Evolutionary conservation across 1,140 invertebrate species (phyloP), one percentile per base, ranked within the genome.

Genomic region (Carcinoscorpius rotundicauda): DNA sequence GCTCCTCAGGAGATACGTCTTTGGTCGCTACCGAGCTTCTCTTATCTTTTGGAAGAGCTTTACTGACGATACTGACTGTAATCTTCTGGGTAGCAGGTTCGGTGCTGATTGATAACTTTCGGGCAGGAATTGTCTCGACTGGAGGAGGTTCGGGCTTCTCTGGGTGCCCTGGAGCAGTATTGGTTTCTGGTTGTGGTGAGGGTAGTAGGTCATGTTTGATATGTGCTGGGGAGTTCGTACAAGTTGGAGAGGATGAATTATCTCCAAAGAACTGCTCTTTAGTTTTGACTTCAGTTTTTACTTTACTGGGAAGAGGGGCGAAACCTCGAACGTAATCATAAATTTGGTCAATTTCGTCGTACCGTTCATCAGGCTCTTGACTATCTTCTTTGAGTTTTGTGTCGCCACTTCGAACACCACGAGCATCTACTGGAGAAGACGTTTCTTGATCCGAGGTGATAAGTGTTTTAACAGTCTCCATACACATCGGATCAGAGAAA

Each of bases 291-390:
- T 68, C 64, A 58, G 51, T 58, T 6, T 58, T 64, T 10, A 64
- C 50, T 52, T 68, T 67, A 4, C 52, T 56, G 3, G 91, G 90
- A 51, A 94, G 79, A 0, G 91, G 90, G 9, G 89, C 88, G 72
- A 94, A 89, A 0, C 93, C 93, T 59, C 93, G 81, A 0, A 97
- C 91, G 75, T 96, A 97, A 74, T 93, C 91, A 75, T 97, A 97
- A 66, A 97, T 93, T 77, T 95, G 91, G 80, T 97, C 93, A 69
- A 96, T 94, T 78, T 97, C 93, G 71, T 95, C 91, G 77, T 95
- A 94, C 51, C 72, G 66, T 70, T 95, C 89, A 73, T 90, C 88
- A 29, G 57, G 48, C 57, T 9, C n/a, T 62, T 62, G 49, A 56
- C 49, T 29, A 52, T 66, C 1, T 3, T n/a, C n/a, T n/a, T 6